Evolutionary conservation across 2,113 vertebrate genomes (phyloP).

Genomic region (Casuarius casuarius): DNA sequence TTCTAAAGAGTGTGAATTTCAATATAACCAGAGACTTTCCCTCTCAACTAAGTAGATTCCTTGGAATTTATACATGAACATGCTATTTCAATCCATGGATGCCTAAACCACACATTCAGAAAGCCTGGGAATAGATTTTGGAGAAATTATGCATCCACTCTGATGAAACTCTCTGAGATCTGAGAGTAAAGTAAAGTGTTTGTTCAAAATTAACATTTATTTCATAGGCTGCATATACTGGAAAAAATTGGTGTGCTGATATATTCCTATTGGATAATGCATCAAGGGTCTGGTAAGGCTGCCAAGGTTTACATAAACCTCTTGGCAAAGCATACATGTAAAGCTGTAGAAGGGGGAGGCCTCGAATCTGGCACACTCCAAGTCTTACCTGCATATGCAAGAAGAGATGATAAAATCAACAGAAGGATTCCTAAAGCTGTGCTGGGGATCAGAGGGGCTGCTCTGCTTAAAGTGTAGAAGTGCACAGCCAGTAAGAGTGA

Average conservation of each 20-base stretch:
- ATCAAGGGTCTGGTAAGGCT: neutral
- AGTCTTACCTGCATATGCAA: conserved; percentile 83
- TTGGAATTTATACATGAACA: neutral
- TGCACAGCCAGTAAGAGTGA: conserved; percentile 83
- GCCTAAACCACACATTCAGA: neutral
- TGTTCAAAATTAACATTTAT: neutral
- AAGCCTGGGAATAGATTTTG: neutral
- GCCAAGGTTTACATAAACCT: neutral
- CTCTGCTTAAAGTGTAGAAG: conserved; percentile 74
- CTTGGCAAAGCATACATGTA: neutral
- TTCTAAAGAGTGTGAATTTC: neutral
- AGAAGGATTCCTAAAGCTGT: conserved; percentile 85
- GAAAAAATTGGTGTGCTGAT: neutral
- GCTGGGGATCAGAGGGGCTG: conserved; percentile 71
- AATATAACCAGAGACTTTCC: neutral
- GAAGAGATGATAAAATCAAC: conserved; percentile 74
- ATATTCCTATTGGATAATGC: neutral
- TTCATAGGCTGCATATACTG: neutral
- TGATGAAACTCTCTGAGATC: neutral
- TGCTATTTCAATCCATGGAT: neutral
- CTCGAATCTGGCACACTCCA: neutral
- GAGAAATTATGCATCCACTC: neutral
- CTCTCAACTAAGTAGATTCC: neutral
- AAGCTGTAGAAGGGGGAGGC: neutral
- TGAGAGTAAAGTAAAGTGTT: neutral